A percentile compares a stretch with the other conserved stretches of the same genome.
phyloP scores from a whole-genome alignment of 2,888 invertebrate species.

The Netelia virgata region DNA sequence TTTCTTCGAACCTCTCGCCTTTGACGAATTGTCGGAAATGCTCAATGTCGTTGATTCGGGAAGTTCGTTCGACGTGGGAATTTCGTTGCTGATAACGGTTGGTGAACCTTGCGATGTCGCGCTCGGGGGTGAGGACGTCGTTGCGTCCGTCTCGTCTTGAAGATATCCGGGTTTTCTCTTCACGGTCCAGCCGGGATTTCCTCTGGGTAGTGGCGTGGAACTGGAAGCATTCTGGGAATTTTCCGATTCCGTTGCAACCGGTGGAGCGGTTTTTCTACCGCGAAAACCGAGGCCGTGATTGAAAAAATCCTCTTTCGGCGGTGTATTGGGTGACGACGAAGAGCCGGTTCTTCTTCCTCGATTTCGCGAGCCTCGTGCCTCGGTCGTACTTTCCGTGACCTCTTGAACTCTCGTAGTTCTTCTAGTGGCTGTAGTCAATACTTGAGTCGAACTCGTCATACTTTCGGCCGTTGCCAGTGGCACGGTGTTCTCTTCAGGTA shows the following conservation, averaged over 20 bases:
- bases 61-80: constrained; percentile 69
- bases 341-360: constrained; percentile 39
- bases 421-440: constrained; percentile 50
- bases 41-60: constrained; percentile 46
- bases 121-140: not conserved
- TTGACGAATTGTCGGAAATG: constrained; percentile 22
- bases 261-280: constrained; percentile 75
- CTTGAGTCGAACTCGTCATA: constrained; percentile 45
- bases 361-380: constrained; percentile 45
- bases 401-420: constrained; percentile 63
- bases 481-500: not conserved
- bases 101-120: constrained; percentile 46
- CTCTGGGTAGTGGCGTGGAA: constrained; percentile 62
- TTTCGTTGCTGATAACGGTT: constrained; percentile 71
- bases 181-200: constrained; percentile 81
- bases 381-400: constrained; percentile 35
- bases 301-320: constrained; percentile 79
- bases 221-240: constrained; percentile 31
- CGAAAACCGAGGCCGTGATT: constrained; percentile 81
- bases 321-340: constrained; percentile 53
- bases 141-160: constrained; percentile 39
- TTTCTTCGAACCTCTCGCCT: constrained; percentile 66
- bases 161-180: constrained; percentile 75
- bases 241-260: constrained; percentile 44
- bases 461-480: constrained; percentile 27